Percentiles rank a stretch among this genome's conserved stretches.
phyloP scores from a whole-genome alignment of 2,888 invertebrate genomes.

The Luffia ferchaultella region DNA sequence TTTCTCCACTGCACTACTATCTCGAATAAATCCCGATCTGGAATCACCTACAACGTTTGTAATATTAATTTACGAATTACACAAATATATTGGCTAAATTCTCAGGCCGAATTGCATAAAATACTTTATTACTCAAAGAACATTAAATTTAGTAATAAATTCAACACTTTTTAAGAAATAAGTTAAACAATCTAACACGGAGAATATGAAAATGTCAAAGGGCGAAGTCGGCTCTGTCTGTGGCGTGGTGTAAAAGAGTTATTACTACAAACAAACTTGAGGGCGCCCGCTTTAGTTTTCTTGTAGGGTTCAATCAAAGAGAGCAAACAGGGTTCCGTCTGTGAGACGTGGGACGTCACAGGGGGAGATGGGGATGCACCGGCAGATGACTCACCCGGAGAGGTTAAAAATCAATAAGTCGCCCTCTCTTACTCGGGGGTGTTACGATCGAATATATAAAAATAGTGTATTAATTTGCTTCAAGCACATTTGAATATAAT shows the following conservation, averaged over 20 bases:
- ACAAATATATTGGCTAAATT: no score
- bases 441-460: background rate
- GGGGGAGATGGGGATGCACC: slow-evolving; percentile 26
- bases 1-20: no score
- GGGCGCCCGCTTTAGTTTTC: slow-evolving; percentile 29
- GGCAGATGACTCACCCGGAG: slow-evolving; percentile 48
- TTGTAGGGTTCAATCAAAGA: slow-evolving; percentile 48
- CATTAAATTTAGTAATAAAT: no score
- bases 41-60: no score
- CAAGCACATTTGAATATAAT: no score
- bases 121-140: no score
- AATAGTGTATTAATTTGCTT: background rate
- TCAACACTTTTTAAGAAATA: no score
- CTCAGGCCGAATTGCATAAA: no score
- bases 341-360: slow-evolving; percentile 6
- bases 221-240: background rate
- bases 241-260: background rate
- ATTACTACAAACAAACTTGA: background rate
- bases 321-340: slow-evolving; percentile 33
- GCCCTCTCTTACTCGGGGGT: background rate
- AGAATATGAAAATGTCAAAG: background rate
- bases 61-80: no score
- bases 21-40: no score
- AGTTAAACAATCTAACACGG: no score
- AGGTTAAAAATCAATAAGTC: slow-evolving; percentile 54